Conservation (phyloP, 1,140 invertebrate species). For the Aphidius ervi region DNA sequence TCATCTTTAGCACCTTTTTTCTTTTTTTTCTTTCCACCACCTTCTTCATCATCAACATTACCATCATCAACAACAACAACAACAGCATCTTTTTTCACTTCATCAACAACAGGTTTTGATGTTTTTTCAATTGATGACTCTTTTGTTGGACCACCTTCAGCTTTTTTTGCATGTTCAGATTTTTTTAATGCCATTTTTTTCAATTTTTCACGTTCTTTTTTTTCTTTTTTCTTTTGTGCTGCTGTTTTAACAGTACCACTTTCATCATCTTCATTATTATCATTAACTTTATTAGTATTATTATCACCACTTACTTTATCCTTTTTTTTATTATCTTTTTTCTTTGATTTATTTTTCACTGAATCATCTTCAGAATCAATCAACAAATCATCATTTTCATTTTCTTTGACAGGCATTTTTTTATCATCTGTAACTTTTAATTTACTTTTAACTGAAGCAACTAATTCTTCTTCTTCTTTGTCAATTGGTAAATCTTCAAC, state of each 20-base stretch:
- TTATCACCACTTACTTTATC: neutral
- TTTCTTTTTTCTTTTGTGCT: constrained; percentile 82
- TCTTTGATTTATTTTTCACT: neutral
- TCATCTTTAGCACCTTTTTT: constrained; percentile 45
- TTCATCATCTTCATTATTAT: constrained; percentile 47
- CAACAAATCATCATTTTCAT: neutral
- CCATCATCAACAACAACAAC: constrained; percentile 59
- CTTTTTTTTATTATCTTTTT: neutral
- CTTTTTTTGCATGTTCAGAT: constrained; percentile 16
- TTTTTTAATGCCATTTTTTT: constrained; percentile 67
- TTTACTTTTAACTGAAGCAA: constrained; percentile 30
- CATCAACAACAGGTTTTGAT: constrained; percentile 37
- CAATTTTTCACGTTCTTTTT: constrained; percentile 77
- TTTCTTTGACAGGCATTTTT: no score
- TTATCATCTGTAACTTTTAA: no score
- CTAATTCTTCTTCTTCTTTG: constrained; percentile 40
- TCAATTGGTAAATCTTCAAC: constrained; percentile 48
- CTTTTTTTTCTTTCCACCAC: constrained; percentile 59
- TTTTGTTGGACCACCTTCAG: neutral
- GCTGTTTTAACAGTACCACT: constrained; percentile 71
- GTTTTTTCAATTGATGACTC: constrained; percentile 25
- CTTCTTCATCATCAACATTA: constrained; percentile 58
- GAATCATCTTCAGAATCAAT: neutral
- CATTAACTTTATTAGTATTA: constrained; percentile 15
- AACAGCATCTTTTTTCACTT: constrained; percentile 46